phyloP scores from a whole-genome alignment of 1,140 invertebrate genomes.

The Drosophila pandora region DNA sequence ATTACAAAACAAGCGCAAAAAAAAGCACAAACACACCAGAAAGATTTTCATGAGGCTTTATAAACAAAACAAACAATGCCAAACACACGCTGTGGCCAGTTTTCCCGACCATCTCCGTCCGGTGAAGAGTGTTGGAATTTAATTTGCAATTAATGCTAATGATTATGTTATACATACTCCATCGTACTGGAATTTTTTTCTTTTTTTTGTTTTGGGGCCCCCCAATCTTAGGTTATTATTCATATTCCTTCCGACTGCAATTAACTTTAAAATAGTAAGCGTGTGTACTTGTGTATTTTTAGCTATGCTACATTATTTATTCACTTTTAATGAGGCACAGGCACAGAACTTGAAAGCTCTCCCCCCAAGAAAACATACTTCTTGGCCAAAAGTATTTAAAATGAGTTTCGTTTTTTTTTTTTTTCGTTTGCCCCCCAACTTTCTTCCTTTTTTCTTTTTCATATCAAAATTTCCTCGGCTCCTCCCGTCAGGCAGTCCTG shows the following conservation, averaged over 20 bases:
- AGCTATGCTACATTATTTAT: slow-evolving; percentile 53
- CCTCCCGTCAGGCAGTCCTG: slow-evolving; percentile 9
- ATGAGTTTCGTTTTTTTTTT: slow-evolving; percentile 74
- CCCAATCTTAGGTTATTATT: slow-evolving; percentile 30
- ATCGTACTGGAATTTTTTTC: slow-evolving; percentile 4
- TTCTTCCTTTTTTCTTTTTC: slow-evolving; percentile 36
- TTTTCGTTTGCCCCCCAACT: slow-evolving; percentile 18
- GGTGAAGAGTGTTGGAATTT: slow-evolving; percentile 22
- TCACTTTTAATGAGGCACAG: slow-evolving; percentile 64
- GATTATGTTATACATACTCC: slow-evolving; percentile 45
- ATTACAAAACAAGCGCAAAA: slow-evolving; percentile 60
- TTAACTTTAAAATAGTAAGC: slow-evolving; percentile 20
- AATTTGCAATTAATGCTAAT: slow-evolving; percentile 65
- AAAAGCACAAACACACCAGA: slow-evolving; percentile 15
- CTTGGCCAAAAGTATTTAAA: slow-evolving; percentile 62
- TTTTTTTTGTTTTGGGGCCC: neutral
- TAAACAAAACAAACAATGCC: slow-evolving; percentile 75
- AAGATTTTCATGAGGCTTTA: slow-evolving; percentile 63
- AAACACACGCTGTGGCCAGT: slow-evolving; percentile 40
- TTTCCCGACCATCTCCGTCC: neutral
- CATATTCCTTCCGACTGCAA: slow-evolving; percentile 4
- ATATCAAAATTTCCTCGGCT: slow-evolving; percentile 55
- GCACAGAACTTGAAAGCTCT: slow-evolving; percentile 52
- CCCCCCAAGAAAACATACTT: slow-evolving; percentile 19
- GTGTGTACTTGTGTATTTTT: slow-evolving; percentile 18